Evolutionary conservation across 2,888 invertebrate species (phyloP), one percentile per base, ranked within the genome.

Genomic region (Protodeltote pygarga): DNA sequence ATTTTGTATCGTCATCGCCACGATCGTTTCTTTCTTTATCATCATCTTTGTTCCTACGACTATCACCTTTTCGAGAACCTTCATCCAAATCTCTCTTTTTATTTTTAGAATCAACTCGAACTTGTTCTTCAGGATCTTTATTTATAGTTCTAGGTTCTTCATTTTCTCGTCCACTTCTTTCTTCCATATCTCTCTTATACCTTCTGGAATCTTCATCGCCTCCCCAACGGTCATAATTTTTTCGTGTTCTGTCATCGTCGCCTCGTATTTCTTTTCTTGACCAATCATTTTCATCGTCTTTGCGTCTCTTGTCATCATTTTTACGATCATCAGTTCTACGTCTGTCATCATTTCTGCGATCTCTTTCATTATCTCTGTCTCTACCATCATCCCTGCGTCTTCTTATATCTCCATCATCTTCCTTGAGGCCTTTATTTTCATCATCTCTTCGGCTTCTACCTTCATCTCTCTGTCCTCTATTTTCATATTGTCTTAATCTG

Each of bases 131-230:
- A 1, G 31, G 39, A 33, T 32, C 37, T 46, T 35, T 42, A 11
- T 42, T 52, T 39, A 46, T 47, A 50, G 59, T 40, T 42, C 31
- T 57, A 59, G 71, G 11, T 58, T 37, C 57, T 38, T 61, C 71
- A 38, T 46, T 42, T 10, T 21, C 46, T 34, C 11, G 48, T 11
- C n/a, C 23, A 25, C 61, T 54, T 31, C 47, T 67, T 0, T 52
- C 52, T 11, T 59, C 41, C 16, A 24, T 54, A 8, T 34, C 49
- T 64, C 9, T 61, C 39, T 23, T 68, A 38, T 27, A 67, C 38
- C 44, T 28, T 67, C 51, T 49, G 20, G 34, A 8, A 28, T 47
- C 9, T 41, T 49, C 21, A 16, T 42, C 3, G 49, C 65, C 48
- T 11, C 70, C 44, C 23, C 50, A 24, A 33, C 44, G 44, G 0